Evolutionary conservation across 2,888 invertebrate species (phyloP), one percentile per base, ranked within the genome.

Genomic region (Brenthis daphne): DNA sequence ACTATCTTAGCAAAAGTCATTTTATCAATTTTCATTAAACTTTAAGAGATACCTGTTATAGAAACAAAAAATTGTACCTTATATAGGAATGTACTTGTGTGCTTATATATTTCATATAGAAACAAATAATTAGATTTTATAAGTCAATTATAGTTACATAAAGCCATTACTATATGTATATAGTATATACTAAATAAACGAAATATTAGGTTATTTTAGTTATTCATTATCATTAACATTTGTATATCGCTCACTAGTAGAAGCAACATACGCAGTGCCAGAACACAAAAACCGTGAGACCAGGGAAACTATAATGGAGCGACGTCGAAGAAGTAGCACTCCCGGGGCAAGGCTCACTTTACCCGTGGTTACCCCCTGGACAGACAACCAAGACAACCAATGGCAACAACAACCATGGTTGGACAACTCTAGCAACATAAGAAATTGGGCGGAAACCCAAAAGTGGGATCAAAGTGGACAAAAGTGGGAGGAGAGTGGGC

Each of bases 201-300:
- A 3, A 43, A 43, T 11, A 43, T 11, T 43, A 11, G 8, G 11
- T 43, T 43, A 43, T 43, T 11, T 43, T 43, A 43, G 37, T 43
- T 54, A 29, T 24, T 50, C 60, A 60, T 29, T 43, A n/a, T n/a
- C 50, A 60, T 50, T 24, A 50, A 58, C 48, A 58, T 20, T 33
- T 20, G 11, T 8, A 29, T 16, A 47, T 47, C 47, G 5, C n/a
- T 16, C 60, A 50, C 33, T 58, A 63, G 53, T 82, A 78, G 92
- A 92, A 80, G 90, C 90, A 29, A 92, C 92, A 11, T 92, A 92
- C 77, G 91, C 92, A 0, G 90, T 92, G 0, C 92, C 92, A 0
- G 89, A 88, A 56, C 90, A 88, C 76, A 89, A 89, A 61, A 82
- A 83, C 58, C 84, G 87, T 0, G 86, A 85, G 56, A 74, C 71